Evolutionary conservation across 2,113 vertebrate species (phyloP).

Genomic region (Phalacrocorax brasilianus): DNA sequence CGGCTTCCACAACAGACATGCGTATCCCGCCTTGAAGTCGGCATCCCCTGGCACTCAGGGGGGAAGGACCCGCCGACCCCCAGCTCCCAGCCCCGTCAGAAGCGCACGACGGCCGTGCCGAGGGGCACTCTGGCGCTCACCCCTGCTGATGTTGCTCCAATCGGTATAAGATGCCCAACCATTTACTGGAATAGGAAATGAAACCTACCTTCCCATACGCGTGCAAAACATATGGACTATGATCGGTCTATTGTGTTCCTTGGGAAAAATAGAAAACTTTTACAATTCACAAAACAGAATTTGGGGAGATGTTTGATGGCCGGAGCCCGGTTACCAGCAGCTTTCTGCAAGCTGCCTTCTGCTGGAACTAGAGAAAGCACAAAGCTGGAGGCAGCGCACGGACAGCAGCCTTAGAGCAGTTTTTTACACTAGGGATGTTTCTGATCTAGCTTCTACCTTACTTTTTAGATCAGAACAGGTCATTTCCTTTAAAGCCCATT

Average conservation of each 20-base stretch:
- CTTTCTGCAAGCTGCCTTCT: neutral
- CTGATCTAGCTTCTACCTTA: neutral
- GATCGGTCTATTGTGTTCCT: neutral
- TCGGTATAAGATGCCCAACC: rapidly evolving
- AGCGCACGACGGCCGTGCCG: rapidly evolving
- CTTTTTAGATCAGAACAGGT: neutral
- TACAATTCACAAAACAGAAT: neutral
- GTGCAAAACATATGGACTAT: neutral
- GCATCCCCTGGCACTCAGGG: too few relatives aligned
- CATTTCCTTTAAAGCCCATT: neutral
- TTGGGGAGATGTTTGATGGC: rapidly evolving
- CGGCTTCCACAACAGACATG: too few relatives aligned
- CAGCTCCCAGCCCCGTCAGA: neutral
- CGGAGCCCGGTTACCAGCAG: too few relatives aligned
- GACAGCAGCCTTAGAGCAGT: neutral
- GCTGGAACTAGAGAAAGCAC: neutral
- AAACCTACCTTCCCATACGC: rapidly evolving
- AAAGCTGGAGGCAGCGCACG: neutral
- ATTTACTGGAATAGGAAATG: neutral
- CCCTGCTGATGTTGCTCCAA: neutral
- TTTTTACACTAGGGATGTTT: neutral
- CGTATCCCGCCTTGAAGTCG: neutral
- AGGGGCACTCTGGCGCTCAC: rapidly evolving
- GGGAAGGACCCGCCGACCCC: neutral
- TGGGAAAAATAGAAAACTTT: neutral